A percentile compares a stretch with the other conserved stretches of the same genome.
These are phyloP conservation scores for Magallana nippona DNA, from an alignment of 2,888 invertebrate genomes.

Conservation along the genomic window DNA sequence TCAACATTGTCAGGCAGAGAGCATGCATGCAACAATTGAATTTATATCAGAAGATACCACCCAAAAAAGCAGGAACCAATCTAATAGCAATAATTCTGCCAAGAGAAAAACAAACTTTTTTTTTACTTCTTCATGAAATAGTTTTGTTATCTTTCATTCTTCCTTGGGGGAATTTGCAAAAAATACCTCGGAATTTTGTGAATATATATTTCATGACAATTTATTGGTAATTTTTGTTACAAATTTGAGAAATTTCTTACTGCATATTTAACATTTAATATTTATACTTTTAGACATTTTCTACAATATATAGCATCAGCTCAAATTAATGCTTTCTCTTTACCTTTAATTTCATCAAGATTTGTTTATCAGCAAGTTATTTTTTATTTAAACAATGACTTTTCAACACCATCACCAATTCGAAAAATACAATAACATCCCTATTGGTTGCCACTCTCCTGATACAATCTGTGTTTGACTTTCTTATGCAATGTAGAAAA, in stretches of 20 bases:
- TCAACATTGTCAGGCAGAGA: slow-evolving; percentile 24
- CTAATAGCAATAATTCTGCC: slow-evolving; percentile 15
- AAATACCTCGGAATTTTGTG: too few species aligned
- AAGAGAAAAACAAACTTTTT: slow-evolving; percentile 3
- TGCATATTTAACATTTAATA: too few species aligned
- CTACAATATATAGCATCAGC: too few species aligned
- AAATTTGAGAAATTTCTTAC: too few species aligned
- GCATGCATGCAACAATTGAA: slow-evolving; percentile 23
- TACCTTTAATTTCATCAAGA: not conserved
- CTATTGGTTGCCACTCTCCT: not conserved
- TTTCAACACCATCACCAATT: slow-evolving; percentile 25
- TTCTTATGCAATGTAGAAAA: slow-evolving; percentile 30
- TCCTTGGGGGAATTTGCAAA: not conserved
- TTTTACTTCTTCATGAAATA: not conserved
- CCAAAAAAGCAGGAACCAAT: slow-evolving; percentile 7
- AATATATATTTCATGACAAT: too few species aligned
- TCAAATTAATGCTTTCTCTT: not conserved
- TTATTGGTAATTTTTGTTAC: too few species aligned
- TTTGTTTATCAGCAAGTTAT: not conserved
- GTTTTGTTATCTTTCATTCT: not conserved
- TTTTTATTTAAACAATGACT: not conserved
- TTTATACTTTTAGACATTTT: too few species aligned
- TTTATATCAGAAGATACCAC: slow-evolving; percentile 24
- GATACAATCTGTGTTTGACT: slow-evolving; percentile 30
- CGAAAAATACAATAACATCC: not conserved